Base-by-base conservation (phyloP, 2,888 invertebrate species). In the Cartodere bifasciata region DNA sequence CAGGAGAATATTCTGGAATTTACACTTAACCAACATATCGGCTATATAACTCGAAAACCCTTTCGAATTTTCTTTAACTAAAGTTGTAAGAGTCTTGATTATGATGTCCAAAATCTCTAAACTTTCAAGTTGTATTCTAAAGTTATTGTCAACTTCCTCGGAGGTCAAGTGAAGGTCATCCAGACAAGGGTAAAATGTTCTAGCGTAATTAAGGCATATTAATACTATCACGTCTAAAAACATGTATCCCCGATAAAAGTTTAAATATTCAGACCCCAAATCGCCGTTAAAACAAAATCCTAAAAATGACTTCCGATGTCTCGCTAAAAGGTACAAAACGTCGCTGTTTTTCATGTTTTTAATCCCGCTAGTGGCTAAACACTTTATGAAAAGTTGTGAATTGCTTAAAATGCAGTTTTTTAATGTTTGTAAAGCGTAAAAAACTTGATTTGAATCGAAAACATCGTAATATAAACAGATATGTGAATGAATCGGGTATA, bases 401-500 rank as follows among this genome's bases (percentile, higher is more conserved):
- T 81, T 80, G 12, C 76, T 69, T 23, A 66, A 50, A 4, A 86
- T 65, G 39, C 83, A 75, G 45, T 76, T 77, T 37, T 76, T 71
- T n/a, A 86, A 56, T 0, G 79, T 78, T 36, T 74, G 70, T 39
- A 87, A 62, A 4, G 81, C 78, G 50, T 85, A 85, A 1, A 83
- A 60, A 2, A 75, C 74, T 45, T 79, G 70, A 34, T 72, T 68
- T 0, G 78, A 75, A 53, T 87, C 86, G 47, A 81, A 84, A 11
- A 80, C 73, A 39, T 79, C 79, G 43, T 75, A 73, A 51, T 88
- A 88, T 2, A 90, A 63, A 23, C 88, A 66, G 61, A 90, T 70
- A 51, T 88, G 87, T 13, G 83, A 80, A 53, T 88, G 87, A 34
- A 84, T 72, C 14, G 79, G 77, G 53, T 82, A 80, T 20, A 83